Conservation (phyloP, 1,140 invertebrate genomes). For the Ceratosolen fusciceps region DNA sequence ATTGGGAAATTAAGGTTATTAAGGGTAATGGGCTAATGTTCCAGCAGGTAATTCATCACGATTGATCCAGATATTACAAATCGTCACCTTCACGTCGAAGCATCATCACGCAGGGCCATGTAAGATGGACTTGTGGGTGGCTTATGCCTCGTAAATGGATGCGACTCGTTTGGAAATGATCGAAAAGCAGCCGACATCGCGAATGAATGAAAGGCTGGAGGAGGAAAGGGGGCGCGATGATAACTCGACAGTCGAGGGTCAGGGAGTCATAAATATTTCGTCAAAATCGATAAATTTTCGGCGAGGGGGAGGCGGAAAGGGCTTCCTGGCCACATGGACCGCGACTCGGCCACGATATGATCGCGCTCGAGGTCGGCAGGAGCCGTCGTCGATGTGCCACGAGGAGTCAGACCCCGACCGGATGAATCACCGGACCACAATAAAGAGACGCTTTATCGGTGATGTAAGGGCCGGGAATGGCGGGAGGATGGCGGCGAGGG, state of each 20-base stretch:
- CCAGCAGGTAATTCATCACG: no score
- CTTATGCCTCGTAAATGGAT: not conserved
- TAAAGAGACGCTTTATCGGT: slow-evolving; percentile 14
- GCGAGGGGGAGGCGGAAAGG: not conserved
- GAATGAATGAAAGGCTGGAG: not conserved
- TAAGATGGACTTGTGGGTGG: no score
- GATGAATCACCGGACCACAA: slow-evolving; percentile 33
- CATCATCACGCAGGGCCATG: no score
- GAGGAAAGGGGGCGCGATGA: not conserved
- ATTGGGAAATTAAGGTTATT: no score
- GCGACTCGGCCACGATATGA: not conserved
- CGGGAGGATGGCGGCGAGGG: not conserved
- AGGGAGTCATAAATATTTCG: not conserved
- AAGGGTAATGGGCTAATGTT: no score
- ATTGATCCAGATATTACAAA: no score
- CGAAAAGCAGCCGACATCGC: not conserved
- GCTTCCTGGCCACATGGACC: not conserved
- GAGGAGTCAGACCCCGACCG: not conserved
- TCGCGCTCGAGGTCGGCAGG: no score
- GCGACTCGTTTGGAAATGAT: not conserved
- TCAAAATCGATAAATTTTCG: not conserved
- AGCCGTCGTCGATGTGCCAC: not conserved
- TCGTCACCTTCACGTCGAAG: no score
- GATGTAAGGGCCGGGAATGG: no score
- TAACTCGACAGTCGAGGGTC: not conserved